Percentiles rank a stretch among this genome's conserved stretches.
phyloP scores from a whole-genome alignment of 2,888 invertebrate species.

The Napeogenes inachia region DNA sequence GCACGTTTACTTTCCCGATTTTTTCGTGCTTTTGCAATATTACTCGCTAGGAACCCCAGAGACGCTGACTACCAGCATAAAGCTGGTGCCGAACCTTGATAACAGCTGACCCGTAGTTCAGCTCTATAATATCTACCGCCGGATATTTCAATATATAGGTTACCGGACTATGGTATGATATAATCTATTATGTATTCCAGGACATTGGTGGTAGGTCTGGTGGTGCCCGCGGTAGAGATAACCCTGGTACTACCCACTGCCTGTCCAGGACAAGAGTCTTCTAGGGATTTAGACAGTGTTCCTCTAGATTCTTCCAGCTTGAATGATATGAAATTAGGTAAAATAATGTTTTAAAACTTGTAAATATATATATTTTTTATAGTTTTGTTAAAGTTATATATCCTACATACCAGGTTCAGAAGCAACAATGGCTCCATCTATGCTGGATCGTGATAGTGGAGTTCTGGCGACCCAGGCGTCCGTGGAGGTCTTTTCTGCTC shows the following conservation, averaged over 20 bases:
- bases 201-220: constrained; percentile 84
- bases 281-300: constrained; percentile 90
- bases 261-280: constrained; percentile 91
- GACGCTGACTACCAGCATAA: too few relatives aligned
- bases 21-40: too few relatives aligned
- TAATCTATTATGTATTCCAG: constrained; percentile 35
- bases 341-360: neutral
- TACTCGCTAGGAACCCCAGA: too few relatives aligned
- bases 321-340: constrained; percentile 85
- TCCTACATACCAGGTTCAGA: constrained; percentile 50
- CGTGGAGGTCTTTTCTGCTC: constrained; percentile 52
- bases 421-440: constrained; percentile 68
- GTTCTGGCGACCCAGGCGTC: constrained; percentile 49
- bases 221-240: constrained; percentile 91
- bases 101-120: too few relatives aligned
- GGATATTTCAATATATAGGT: too few relatives aligned
- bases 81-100: too few relatives aligned
- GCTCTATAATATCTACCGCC: too few relatives aligned
- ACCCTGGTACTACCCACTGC: constrained; percentile 92
- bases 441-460: constrained; percentile 59
- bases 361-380: neutral
- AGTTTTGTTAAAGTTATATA: neutral
- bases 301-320: constrained; percentile 91
- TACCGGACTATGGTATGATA: neutral
- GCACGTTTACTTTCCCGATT: too few relatives aligned